Evolutionary conservation across 2,797 vertebrate genomes (phyloP).

Genomic region (Champsocephalus gunnari): DNA sequence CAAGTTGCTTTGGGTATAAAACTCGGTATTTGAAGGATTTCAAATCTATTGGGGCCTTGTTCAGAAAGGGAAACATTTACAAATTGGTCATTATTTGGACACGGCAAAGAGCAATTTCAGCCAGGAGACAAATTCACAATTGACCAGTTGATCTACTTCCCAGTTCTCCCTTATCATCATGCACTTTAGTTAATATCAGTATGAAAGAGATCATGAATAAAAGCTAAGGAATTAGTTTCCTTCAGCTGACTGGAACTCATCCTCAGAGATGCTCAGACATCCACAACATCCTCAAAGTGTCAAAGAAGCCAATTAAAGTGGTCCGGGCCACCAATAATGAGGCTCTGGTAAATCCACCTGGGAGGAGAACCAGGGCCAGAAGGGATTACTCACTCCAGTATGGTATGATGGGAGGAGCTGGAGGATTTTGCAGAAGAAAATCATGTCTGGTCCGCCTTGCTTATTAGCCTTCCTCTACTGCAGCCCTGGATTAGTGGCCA

Average conservation of each 20-base stretch:
- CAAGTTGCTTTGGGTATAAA: too few relatives aligned
- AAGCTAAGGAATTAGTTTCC: not conserved
- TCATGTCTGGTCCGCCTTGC: too few relatives aligned
- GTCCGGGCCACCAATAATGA: not conserved
- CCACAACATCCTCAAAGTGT: not conserved
- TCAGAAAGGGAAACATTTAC: not conserved
- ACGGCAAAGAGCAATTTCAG: not conserved
- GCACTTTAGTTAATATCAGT: not conserved
- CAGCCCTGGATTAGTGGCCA: not conserved
- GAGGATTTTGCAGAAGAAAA: too few relatives aligned
- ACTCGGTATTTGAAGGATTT: not conserved
- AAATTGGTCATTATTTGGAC: not conserved
- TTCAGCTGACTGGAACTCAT: not conserved
- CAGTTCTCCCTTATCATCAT: not conserved
- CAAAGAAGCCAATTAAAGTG: conserved; percentile 9
- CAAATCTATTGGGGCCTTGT: not conserved
- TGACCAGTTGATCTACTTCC: not conserved
- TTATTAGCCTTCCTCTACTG: not conserved
- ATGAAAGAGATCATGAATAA: not conserved
- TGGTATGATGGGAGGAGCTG: not conserved
- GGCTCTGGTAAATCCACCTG: not conserved
- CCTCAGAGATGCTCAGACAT: not conserved
- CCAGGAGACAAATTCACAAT: not conserved
- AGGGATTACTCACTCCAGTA: not conserved
- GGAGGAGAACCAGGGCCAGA: not conserved